Evolutionary conservation across 2,113 vertebrate species (phyloP).

Genomic region (Bubo bubo): DNA sequence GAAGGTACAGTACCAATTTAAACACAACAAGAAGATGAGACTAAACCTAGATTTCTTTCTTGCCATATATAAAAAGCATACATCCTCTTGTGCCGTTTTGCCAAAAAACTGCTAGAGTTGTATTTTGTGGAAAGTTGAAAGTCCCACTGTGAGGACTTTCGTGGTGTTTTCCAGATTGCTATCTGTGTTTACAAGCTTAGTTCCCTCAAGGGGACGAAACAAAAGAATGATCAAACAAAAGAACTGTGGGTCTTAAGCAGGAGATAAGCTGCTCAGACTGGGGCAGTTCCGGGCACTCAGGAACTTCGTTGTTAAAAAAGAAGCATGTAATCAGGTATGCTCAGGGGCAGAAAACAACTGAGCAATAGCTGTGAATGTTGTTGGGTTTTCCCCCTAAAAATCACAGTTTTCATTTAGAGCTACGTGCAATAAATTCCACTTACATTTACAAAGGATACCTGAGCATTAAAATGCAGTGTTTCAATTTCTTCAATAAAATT

Average conservation of each 20-base stretch:
- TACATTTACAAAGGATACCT: background rate
- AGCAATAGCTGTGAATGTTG: background rate
- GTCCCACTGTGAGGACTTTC: background rate
- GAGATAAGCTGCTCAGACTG: background rate
- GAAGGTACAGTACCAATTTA: background rate
- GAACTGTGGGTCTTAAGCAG: background rate
- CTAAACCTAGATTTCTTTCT: background rate
- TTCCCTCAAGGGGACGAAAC: background rate
- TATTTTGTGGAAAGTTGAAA: background rate
- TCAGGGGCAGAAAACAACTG: background rate
- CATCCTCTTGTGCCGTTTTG: background rate
- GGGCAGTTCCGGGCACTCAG: background rate
- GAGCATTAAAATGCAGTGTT: background rate
- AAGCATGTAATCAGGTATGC: background rate
- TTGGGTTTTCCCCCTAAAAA: background rate
- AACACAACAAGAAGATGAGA: background rate
- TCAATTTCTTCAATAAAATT: background rate
- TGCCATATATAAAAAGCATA: background rate
- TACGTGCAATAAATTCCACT: background rate
- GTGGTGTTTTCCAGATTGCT: background rate
- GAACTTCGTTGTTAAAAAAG: background rate
- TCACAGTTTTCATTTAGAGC: background rate
- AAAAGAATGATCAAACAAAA: background rate
- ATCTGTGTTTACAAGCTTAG: background rate
- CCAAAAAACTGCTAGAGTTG: background rate